These are phyloP conservation scores for Romanogobio albipinnatus DNA, from an alignment of 2,113 vertebrate genomes.

Conservation along the genomic window DNA sequence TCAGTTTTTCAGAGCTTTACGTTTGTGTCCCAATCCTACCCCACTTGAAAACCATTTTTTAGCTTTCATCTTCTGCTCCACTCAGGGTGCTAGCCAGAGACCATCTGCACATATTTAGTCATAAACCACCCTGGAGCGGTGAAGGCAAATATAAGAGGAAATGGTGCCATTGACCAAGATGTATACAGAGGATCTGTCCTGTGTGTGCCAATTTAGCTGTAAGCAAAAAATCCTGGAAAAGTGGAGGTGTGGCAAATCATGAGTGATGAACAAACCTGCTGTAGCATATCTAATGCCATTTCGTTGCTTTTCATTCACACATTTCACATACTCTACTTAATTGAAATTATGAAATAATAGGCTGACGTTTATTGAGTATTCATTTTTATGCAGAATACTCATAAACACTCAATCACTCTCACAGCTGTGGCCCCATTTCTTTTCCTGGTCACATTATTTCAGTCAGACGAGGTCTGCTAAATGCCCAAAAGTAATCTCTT, in stretches of 20 bases:
- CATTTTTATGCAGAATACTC: constrained; percentile 11
- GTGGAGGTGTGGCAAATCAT: constrained; percentile 30
- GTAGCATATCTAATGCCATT: constrained; percentile 7
- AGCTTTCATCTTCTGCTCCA: background rate
- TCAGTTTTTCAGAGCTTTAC: constrained; percentile 24
- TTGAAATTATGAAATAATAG: constrained; percentile 20
- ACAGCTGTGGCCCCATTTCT: constrained; percentile 17
- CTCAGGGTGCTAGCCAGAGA: background rate
- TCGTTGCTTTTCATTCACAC: background rate
- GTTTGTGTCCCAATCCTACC: constrained; percentile 15
- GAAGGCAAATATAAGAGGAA: background rate
- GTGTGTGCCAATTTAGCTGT: constrained; percentile 19
- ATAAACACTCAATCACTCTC: constrained; percentile 33
- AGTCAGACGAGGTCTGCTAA: constrained; percentile 51
- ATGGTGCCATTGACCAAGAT: constrained; percentile 34
- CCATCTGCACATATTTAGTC: background rate
- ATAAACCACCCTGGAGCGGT: background rate
- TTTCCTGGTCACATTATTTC: constrained; percentile 45
- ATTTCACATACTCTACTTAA: background rate
- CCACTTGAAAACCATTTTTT: background rate
- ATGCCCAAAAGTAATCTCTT: constrained; percentile 71
- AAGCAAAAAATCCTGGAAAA: background rate
- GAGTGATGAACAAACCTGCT: background rate
- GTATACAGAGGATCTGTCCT: constrained; percentile 40
- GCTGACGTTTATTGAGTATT: constrained; percentile 2